Base-by-base conservation (phyloP, 2,797 vertebrate genomes). In the Bradypodion pumilum region DNA sequence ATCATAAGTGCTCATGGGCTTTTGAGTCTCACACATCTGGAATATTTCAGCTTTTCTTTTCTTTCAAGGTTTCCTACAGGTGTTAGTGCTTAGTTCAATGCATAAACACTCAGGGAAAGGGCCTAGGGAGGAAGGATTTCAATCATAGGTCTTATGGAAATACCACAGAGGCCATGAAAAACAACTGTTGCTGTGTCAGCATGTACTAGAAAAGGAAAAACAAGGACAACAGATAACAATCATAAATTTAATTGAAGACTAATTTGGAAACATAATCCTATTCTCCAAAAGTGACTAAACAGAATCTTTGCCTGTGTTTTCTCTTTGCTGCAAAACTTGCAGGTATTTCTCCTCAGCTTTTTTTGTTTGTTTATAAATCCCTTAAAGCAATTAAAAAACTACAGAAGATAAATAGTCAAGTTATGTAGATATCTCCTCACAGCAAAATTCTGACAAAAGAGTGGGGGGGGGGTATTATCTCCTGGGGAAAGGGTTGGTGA, bases 191-290 rank as follows among this genome's bases (percentile, higher is more conserved):
- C 87, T 80, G 37, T 74, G 80, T 92, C 88, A 91, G 84, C 91
- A 88, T 69, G 68, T 90, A 89, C 73, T 89, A 82, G 75, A 87
- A 93, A 91, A 92, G 88, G 76, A 90, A 89, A 89, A 88, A 87
- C 91, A 91, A 27, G 2, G 70, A 62, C 74, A 84, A 90, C 77
- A 92, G 90, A 94, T 91, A 92, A 93, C 91, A 91, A 81, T 37
- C 82, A 93, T 85, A 92, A 42, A 78, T 89, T 91, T 92, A 89
- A 91, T 94, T 93, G 90, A 93, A 93, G 83, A 83, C 86, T 91
- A 90, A 85, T 80, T 90, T 75, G 86, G 78, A 78, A 85, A 29
- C 84, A 91, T 62, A 74, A 91, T 80, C 4, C 1, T 74, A 60
- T 78, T 32, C 85, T 83, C 60, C 82, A 91, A 84, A 89, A 63